Conservation (phyloP, 2,797 vertebrate genomes). For the Smutsia temminckii region DNA sequence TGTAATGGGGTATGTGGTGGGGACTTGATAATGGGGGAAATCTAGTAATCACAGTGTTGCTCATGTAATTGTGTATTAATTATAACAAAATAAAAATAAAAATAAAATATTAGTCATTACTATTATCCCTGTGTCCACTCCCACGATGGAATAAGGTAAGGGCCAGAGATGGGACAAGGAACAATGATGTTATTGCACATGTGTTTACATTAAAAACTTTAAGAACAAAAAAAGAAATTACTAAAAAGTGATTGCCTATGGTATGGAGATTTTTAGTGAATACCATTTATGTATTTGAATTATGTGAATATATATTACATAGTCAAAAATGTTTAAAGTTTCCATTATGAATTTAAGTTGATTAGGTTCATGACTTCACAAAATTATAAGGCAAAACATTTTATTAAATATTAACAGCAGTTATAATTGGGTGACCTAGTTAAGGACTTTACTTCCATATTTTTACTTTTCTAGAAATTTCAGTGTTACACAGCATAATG, state of each 20-base stretch:
- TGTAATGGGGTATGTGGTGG: no score
- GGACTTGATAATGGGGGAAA: no score
- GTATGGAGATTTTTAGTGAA: background rate
- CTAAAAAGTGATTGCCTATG: background rate
- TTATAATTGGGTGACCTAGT: background rate
- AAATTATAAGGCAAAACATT: background rate
- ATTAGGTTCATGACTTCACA: background rate
- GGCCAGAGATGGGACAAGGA: background rate
- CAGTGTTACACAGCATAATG: background rate
- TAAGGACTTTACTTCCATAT: background rate
- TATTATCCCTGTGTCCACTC: background rate
- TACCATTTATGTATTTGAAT: background rate
- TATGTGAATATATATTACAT: background rate
- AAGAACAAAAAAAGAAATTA: background rate
- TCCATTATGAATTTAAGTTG: background rate
- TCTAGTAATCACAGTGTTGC: no score
- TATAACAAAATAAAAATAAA: no score
- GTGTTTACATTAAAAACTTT: background rate
- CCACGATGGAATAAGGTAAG: background rate
- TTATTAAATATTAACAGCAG: background rate
- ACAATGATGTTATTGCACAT: background rate
- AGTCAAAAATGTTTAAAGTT: background rate
- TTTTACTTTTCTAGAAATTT: background rate
- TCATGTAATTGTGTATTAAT: no score
- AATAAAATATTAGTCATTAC: background rate